A percentile compares a stretch with the other conserved stretches of the same genome.
Conservation (phyloP, 2,113 vertebrate species). For the Oxyura jamaicensis region DNA sequence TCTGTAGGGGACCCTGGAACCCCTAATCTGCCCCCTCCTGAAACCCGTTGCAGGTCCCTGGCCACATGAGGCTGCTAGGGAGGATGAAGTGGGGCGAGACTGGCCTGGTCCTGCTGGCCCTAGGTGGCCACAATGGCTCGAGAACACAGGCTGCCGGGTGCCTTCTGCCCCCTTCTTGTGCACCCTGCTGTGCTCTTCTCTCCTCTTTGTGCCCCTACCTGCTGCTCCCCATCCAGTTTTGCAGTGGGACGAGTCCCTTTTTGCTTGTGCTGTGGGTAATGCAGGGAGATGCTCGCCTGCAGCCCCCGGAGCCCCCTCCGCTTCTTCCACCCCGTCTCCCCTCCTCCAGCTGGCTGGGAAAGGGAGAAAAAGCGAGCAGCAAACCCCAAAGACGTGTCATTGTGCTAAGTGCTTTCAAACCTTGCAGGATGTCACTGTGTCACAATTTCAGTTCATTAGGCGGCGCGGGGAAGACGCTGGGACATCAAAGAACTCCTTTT, state of each 20-base stretch:
- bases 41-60: neutral
- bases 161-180: neutral
- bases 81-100: fast-evolving
- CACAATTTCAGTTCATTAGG: slow-evolving; percentile 72
- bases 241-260: neutral
- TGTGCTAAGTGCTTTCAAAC: slow-evolving; percentile 59
- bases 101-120: neutral
- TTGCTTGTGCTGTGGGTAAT: neutral
- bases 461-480: slow-evolving; percentile 35
- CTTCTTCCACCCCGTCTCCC: neutral
- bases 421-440: slow-evolving; percentile 64
- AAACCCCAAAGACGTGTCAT: slow-evolving; percentile 25
- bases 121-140: fast-evolving
- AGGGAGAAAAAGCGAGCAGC: slow-evolving; percentile 20
- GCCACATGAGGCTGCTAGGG: fast-evolving
- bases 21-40: neutral
- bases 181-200: too few species aligned
- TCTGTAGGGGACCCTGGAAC: neutral
- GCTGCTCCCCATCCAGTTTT: fast-evolving
- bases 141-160: neutral
- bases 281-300: fast-evolving
- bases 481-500: slow-evolving; percentile 87
- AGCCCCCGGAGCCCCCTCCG: neutral
- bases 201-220: neutral
- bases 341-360: neutral